Evolutionary conservation across 2,888 invertebrate genomes (phyloP).

Genomic region (Pristionchus japonicus): DNA sequence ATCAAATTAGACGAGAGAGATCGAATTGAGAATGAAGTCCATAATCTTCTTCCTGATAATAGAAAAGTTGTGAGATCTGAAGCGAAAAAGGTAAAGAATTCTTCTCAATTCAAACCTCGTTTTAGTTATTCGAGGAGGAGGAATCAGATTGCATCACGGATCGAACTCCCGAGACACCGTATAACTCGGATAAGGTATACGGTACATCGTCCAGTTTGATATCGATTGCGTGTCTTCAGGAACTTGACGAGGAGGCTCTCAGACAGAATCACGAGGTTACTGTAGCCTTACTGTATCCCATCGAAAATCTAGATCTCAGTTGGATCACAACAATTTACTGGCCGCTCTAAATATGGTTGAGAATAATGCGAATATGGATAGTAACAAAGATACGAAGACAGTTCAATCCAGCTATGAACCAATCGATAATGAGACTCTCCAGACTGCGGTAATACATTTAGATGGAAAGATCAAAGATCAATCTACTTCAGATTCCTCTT

Average conservation of each 20-base stretch:
- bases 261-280: not conserved
- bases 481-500: not conserved
- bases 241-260: conserved; percentile 21
- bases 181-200: conserved; percentile 39
- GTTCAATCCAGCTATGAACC: not conserved
- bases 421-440: conserved; percentile 23
- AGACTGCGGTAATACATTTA: conserved; percentile 8
- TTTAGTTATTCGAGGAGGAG: conserved; percentile 24
- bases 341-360: conserved; percentile 10
- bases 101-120: not conserved
- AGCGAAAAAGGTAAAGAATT: no score
- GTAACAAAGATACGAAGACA: not conserved
- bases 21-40: no score
- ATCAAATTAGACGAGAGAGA: no score
- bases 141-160: conserved; percentile 1
- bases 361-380: not conserved
- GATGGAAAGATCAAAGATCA: not conserved
- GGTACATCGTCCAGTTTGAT: not conserved
- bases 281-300: not conserved
- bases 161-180: conserved; percentile 35
- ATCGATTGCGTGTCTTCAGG: not conserved
- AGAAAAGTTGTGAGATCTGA: no score
- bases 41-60: no score
- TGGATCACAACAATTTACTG: conserved; percentile 17
- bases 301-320: not conserved